phyloP scores from a whole-genome alignment of 2,888 invertebrate species.

The Megamerina dolium region DNA sequence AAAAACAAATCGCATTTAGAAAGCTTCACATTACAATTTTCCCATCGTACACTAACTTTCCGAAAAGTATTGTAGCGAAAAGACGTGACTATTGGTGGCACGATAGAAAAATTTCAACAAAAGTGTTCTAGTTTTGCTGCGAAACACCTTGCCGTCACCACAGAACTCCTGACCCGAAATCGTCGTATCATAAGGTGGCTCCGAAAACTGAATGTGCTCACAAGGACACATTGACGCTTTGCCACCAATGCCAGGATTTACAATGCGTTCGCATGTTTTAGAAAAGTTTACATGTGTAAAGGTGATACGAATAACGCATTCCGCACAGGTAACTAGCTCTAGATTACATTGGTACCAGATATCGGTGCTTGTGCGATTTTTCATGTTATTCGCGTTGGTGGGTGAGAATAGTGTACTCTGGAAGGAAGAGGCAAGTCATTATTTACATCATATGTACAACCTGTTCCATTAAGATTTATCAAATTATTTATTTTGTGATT shows the following conservation, averaged over 20 bases:
- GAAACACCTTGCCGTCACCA: conserved; percentile 53
- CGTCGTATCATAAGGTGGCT: conserved; percentile 59
- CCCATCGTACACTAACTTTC: conserved; percentile 52
- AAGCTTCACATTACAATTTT: neutral
- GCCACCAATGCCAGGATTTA: conserved; percentile 31
- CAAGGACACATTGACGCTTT: conserved; percentile 50
- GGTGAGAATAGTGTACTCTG: conserved; percentile 35
- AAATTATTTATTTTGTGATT: no score
- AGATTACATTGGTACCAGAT: conserved; percentile 55
- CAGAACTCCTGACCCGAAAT: conserved; percentile 58
- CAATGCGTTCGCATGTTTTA: conserved; percentile 37
- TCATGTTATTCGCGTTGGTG: conserved; percentile 20
- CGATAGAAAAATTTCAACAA: conserved; percentile 57
- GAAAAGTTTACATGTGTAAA: conserved; percentile 46
- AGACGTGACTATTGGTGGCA: conserved; percentile 56
- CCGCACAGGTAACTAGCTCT: conserved; percentile 65
- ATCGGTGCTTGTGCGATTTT: conserved; percentile 39
- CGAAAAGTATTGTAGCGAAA: conserved; percentile 59
- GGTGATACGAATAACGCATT: conserved; percentile 55
- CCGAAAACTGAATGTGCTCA: conserved; percentile 61
- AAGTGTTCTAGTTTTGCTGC: conserved; percentile 57
- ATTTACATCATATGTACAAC: neutral
- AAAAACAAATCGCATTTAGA: neutral
- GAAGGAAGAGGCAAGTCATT: conserved; percentile 4
- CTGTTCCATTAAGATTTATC: no score